Evolutionary conservation across 2,888 invertebrate species (phyloP), one percentile per base, ranked within the genome.

Genomic region (Scotopteryx bipunctaria): DNA sequence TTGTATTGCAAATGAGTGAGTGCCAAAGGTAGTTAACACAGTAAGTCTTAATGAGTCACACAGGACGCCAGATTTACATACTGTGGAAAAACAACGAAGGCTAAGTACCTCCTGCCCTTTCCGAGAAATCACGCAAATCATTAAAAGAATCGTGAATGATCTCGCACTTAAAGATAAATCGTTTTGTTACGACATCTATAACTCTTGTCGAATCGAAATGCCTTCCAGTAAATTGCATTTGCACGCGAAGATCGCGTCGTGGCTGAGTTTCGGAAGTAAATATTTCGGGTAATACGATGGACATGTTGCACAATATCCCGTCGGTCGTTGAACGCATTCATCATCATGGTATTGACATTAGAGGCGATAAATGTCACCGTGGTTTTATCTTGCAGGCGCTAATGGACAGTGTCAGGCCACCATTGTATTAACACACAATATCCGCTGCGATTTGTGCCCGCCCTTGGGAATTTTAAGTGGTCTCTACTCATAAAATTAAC

Each of bases 361-460:
- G 57, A 66, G 61, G 66, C 66, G 69, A 70, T 73, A 73, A 76
- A 66, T 75, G 73, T 78, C 78, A 68, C 63, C 67, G 63, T 62
- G 56, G 61, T 59, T 63, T 72, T 76, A 78, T 78, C 78, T 80
- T 73, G 59, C 66, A 76, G 78, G 80, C 82, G 84, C 76, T 85
- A 86, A 86, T 84, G 85, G 80, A 69, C 69, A 69, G 66, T 71
- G 66, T 66, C 65, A 67, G 70, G 43, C 46, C 45, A 47, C 67
- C 66, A 76, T 75, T 75, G 75, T 78, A 71, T 73, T 73, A 71
- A 76, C 72, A 73, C 76, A 77, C 76, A 74, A 81, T 83, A 82
- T 83, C 85, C 81, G 81, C 82, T 73, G 72, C 71, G 76, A 81
- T 84, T 83, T 77, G 73, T 76, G 75, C 65, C 68, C 73, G 71